Evolutionary conservation across 2,797 vertebrate genomes (phyloP).

Genomic region (Hypotaenidia okinawae): DNA sequence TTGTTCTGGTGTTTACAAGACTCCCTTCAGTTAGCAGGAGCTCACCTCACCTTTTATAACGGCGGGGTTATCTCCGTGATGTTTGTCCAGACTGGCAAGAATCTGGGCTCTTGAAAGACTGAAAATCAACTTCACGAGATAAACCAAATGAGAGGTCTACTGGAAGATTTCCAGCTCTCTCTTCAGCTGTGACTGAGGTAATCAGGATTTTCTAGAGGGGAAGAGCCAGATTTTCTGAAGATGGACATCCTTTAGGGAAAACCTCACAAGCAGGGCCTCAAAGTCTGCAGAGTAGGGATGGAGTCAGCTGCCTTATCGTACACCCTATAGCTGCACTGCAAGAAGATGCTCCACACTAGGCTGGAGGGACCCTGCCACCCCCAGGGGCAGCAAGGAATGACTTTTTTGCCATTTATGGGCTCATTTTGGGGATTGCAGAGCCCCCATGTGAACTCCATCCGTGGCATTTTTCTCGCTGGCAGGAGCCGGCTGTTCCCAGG

Average conservation of each 20-base stretch:
- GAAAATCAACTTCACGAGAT: not conserved
- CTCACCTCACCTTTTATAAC: slow-evolving; percentile 29
- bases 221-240: not conserved
- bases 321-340: fast-evolving
- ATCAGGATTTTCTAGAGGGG: not conserved
- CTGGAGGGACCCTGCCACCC: fast-evolving
- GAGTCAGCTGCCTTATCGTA: not conserved
- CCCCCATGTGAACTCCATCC: fast-evolving
- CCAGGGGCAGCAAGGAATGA: not conserved
- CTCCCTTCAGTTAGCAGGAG: not conserved
- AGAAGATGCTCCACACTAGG: not conserved
- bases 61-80: not conserved
- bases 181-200: not conserved
- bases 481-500: not conserved
- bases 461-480: fast-evolving
- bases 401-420: not conserved
- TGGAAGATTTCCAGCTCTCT: slow-evolving; percentile 18
- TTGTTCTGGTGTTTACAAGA: slow-evolving; percentile 46
- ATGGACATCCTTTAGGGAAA: not conserved
- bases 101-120: not conserved
- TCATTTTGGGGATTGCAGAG: not conserved
- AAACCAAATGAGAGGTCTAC: not conserved
- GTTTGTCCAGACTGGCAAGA: slow-evolving; percentile 21
- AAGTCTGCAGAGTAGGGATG: not conserved
- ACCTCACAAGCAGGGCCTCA: not conserved